Percentiles rank a stretch among this genome's conserved stretches.
Evolutionary conservation across 2,113 vertebrate genomes (phyloP).

Genomic region (Strigops habroptila): DNA sequence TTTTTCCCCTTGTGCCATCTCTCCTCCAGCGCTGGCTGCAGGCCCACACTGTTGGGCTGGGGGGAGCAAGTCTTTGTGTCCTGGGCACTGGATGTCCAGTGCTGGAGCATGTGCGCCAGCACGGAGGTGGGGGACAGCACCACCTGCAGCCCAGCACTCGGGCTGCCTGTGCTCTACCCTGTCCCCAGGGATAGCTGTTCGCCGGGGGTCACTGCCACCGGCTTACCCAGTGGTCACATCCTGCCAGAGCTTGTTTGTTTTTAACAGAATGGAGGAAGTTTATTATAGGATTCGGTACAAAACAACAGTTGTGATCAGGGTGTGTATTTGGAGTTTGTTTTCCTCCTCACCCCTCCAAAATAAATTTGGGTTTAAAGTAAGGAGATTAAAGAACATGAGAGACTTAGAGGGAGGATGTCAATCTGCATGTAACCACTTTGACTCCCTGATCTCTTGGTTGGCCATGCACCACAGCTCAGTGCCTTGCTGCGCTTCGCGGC

Average conservation of each 20-base stretch:
- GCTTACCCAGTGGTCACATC: neutral
- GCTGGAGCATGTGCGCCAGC: accelerated
- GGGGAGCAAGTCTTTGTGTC: accelerated
- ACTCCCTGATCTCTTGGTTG: neutral
- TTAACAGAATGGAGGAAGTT: neutral
- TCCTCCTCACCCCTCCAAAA: neutral
- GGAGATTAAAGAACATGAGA: neutral
- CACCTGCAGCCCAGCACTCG: neutral
- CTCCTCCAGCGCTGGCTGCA: accelerated
- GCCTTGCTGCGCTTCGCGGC: accelerated
- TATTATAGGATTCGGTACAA: neutral
- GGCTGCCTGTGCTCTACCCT: neutral
- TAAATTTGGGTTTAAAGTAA: neutral
- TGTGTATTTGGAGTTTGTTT: neutral
- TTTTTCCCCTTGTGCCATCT: neutral
- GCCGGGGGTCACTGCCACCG: accelerated
- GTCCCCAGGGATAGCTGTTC: accelerated
- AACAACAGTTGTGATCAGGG: neutral
- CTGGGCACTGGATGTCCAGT: accelerated
- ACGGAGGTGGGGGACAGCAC: neutral
- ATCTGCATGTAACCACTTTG: neutral
- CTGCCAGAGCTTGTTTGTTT: neutral
- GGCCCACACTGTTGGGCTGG: accelerated
- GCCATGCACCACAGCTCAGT: neutral
- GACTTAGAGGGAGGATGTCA: no score